A percentile compares a stretch with the other conserved stretches of the same genome.
Evolutionary conservation across 2,113 vertebrate species (phyloP).

Genomic region (Sprattus sprattus): DNA sequence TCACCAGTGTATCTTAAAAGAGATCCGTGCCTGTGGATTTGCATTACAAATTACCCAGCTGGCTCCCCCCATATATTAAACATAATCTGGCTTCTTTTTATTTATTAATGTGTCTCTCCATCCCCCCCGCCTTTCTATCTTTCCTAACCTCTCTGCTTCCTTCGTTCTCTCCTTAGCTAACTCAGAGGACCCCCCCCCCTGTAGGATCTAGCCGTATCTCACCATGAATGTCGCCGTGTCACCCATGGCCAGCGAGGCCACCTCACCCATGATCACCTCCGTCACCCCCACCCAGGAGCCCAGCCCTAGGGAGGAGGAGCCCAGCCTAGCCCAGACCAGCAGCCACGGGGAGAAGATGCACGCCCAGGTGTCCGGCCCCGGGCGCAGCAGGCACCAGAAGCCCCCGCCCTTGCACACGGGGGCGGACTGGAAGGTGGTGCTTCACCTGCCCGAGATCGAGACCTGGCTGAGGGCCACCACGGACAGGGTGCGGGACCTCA

Average conservation of each 20-base stretch:
- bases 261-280: constrained; percentile 85
- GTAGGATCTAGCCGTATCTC: constrained; percentile 56
- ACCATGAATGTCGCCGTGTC: constrained; percentile 85
- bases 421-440: constrained; percentile 96
- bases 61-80: constrained; percentile 39
- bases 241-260: constrained; percentile 75
- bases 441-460: constrained; percentile 95
- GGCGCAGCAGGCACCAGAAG: constrained; percentile 73
- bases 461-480: constrained; percentile 89
- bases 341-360: constrained; percentile 59
- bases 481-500: constrained; percentile 87
- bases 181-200: constrained; percentile 61
- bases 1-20: constrained; percentile 32
- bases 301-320: constrained; percentile 50
- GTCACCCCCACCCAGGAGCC: constrained; percentile 80
- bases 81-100: constrained; percentile 18
- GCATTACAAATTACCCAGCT: constrained; percentile 34
- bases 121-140: not conserved
- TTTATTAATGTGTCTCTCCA: constrained; percentile 26
- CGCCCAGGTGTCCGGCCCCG: constrained; percentile 36
- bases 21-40: constrained; percentile 27
- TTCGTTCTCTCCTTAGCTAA: constrained; percentile 61
- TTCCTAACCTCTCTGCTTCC: constrained; percentile 38
- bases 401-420: constrained; percentile 90
- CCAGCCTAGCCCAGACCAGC: constrained; percentile 58